Conservation (phyloP, 1,140 invertebrate species). For the Tenebrio molitor region DNA sequence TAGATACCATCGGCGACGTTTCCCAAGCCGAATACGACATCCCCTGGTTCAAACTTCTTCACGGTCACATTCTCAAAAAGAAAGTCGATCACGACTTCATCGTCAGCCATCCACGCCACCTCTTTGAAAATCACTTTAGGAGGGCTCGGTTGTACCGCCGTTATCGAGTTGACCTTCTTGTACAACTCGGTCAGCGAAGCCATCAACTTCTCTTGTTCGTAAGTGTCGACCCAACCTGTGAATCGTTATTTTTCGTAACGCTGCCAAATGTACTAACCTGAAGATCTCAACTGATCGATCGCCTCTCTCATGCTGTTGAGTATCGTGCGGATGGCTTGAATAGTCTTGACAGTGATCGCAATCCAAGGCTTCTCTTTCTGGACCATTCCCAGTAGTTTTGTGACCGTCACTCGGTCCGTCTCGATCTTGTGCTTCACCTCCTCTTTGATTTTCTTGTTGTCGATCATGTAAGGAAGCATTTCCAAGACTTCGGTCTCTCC, state of each 20-base stretch:
- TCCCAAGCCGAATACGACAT: constrained; percentile 45
- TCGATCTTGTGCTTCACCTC: constrained; percentile 64
- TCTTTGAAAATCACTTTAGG: constrained; percentile 55
- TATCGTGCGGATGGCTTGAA: constrained; percentile 67
- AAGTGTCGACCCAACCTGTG: constrained; percentile 46
- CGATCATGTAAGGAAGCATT: constrained; percentile 71
- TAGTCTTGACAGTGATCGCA: constrained; percentile 68
- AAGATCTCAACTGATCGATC: neutral
- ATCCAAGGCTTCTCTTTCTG: constrained; percentile 68
- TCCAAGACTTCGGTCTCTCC: constrained; percentile 72
- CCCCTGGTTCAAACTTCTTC: constrained; percentile 46
- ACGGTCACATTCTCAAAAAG: constrained; percentile 47
- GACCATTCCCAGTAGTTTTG: constrained; percentile 65
- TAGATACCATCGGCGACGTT: constrained; percentile 46
- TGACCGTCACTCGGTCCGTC: constrained; percentile 66
- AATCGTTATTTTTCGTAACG: too few relatives aligned
- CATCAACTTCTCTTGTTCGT: constrained; percentile 40
- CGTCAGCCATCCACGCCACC: constrained; percentile 51
- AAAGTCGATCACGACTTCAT: constrained; percentile 47
- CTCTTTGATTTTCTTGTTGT: constrained; percentile 68
- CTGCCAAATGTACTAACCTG: too few relatives aligned
- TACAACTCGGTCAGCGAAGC: constrained; percentile 18
- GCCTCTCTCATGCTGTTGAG: constrained; percentile 63
- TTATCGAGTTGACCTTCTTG: constrained; percentile 26
- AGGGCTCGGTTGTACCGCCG: constrained; percentile 44